Base-by-base conservation (phyloP, 37 sponge, comb jelly and placozoan species). In the Geodia barretti region DNA sequence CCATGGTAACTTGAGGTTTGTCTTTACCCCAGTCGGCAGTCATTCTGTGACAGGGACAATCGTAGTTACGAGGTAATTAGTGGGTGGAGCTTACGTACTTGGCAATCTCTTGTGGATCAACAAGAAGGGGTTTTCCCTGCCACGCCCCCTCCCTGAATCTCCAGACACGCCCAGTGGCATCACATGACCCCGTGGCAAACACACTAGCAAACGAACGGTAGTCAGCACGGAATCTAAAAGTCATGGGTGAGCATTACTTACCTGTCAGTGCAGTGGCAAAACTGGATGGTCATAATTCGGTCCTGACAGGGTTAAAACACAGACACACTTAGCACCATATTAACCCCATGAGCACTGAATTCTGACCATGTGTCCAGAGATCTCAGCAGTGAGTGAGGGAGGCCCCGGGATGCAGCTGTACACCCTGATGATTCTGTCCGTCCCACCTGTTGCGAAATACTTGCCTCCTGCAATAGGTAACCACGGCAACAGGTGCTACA, bases 391-490 rank as follows among this genome's bases (percentile, higher is more conserved):
- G 29, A 78, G 75, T 37, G 35, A 21, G 1, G 95, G 86, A 7
- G 91, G 88, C 19, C 59, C 75, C 4, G 83, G 85, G 35, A 70
- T 72, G 31, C 81, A 78, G 28, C 75, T 29, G 70, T 94, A 94
- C 40, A 94, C 84, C 23, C 95, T 69, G 31, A 94, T 38, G 26
- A 85, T 67, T 39, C 68, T 75, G 32, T 91, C 91, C 35, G 95
- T 91, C 20, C 95, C 88, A 4, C 95, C 95, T 32, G 92, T 91
- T 34, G 87, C 95, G 77, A 90, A 90, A 47, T 78, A 94, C 24
- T 63, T 85, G 3, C 95, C 95, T 30, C 87, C 86, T 77, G 39
- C 1, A 59, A 26, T 4, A 7, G 24, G 24, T 23, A 47, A 47
- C 14, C 7, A 47, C 7, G n/a, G n/a, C n/a, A n/a, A n/a, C n/a